Evolutionary conservation across 1,140 invertebrate genomes (phyloP).

Genomic region (Tetramorium simillimum): DNA sequence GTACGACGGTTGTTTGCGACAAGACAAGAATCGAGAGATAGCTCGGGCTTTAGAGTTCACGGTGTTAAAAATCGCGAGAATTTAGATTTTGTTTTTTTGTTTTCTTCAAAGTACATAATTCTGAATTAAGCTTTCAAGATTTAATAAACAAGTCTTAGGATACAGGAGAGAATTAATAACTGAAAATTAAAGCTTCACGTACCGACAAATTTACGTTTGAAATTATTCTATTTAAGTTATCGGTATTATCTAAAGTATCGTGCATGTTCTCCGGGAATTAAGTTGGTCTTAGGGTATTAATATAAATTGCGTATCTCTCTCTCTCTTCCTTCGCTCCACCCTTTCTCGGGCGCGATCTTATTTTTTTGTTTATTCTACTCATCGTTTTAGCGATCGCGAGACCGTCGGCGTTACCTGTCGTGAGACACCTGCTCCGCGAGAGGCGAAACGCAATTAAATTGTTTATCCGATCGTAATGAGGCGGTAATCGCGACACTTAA

Average conservation of each 20-base stretch:
- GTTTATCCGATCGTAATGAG: constrained; percentile 66
- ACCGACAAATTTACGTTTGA: not conserved
- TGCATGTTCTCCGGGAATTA: not conserved
- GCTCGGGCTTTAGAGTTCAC: not conserved
- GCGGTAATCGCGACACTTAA: constrained; percentile 68
- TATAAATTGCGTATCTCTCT: constrained; percentile 22
- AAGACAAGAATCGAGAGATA: not conserved
- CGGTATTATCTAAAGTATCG: constrained; percentile 21
- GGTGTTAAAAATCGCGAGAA: not conserved
- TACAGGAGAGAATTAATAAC: constrained; percentile 21
- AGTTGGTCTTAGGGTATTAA: constrained; percentile 9
- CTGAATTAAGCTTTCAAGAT: not conserved
- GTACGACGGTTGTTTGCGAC: not conserved
- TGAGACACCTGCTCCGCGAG: constrained; percentile 58
- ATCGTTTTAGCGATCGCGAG: not conserved
- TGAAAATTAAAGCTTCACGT: not conserved
- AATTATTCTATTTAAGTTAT: constrained; percentile 47
- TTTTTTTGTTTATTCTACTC: constrained; percentile 20
- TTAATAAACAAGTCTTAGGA: not conserved
- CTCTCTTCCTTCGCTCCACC: not conserved
- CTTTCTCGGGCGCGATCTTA: not conserved
- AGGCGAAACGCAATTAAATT: constrained; percentile 67
- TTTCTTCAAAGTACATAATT: too few relatives aligned
- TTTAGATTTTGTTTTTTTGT: not conserved
- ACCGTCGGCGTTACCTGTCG: not conserved